Percentiles rank a stretch among this genome's conserved stretches.
phyloP scores from a whole-genome alignment of 2,888 invertebrate species.

The Drosophila kambysellisi region DNA sequence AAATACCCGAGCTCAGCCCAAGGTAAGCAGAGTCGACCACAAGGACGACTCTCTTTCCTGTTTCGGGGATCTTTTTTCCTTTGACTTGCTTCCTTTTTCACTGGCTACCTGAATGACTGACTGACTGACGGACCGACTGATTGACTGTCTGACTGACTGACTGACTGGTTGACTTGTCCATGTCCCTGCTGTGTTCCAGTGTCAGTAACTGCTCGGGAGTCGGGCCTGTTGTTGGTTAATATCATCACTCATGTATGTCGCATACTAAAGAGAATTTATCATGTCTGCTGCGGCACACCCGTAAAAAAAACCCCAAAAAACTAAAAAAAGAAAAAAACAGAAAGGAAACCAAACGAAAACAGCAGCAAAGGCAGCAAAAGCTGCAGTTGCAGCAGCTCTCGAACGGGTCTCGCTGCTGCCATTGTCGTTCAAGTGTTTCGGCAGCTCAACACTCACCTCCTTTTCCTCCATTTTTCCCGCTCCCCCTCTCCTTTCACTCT shows the following conservation, averaged over 20 bases:
- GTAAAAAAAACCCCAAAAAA: constrained; percentile 44
- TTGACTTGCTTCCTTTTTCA: constrained; percentile 2
- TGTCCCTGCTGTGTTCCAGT: constrained; percentile 20
- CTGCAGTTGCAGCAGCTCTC: constrained; percentile 13
- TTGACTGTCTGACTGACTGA: constrained; percentile 31
- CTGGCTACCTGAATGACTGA: constrained; percentile 42
- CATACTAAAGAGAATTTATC: constrained; percentile 83
- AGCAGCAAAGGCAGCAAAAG: constrained; percentile 1
- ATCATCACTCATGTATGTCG: constrained; percentile 83
- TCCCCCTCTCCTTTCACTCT: not conserved
- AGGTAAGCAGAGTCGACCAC: constrained; percentile 2
- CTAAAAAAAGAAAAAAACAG: not conserved
- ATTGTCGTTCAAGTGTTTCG: constrained; percentile 75
- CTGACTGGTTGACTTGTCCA: constrained; percentile 38
- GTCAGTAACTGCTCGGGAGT: constrained; percentile 10
- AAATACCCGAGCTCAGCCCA: not conserved
- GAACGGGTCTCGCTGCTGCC: constrained; percentile 40
- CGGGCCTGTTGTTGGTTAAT: constrained; percentile 73
- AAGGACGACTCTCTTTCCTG: constrained; percentile 3
- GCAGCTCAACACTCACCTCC: constrained; percentile 26
- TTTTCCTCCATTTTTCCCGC: not conserved
- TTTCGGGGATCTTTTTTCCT: not conserved
- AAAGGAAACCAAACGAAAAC: constrained; percentile 3
- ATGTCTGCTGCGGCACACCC: constrained; percentile 73
- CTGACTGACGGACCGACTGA: constrained; percentile 29